Percentiles rank a stretch among this genome's conserved stretches.
Conservation (phyloP, 2,888 invertebrate species). For the Syritta pipiens region DNA sequence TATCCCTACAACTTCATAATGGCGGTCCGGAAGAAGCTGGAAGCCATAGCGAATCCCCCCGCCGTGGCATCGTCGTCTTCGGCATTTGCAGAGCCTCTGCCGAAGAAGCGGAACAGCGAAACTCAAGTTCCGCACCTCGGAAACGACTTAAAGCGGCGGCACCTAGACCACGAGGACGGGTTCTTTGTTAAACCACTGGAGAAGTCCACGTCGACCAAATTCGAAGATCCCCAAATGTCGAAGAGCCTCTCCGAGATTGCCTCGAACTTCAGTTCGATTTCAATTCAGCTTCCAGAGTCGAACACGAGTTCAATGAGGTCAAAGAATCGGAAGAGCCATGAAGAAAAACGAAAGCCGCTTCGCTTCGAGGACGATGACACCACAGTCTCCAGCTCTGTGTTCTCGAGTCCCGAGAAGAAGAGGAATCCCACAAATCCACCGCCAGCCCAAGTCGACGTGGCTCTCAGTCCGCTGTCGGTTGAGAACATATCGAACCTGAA, state of each 20-base stretch:
- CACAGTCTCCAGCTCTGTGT: constrained; percentile 73
- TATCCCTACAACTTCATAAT: constrained; percentile 83
- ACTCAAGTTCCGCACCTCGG: no score
- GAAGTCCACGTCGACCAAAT: constrained; percentile 3
- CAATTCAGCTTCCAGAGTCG: constrained; percentile 71
- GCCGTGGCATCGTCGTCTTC: constrained; percentile 31
- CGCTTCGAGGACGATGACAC: constrained; percentile 71
- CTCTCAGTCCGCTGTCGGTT: constrained; percentile 73
- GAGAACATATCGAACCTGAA: constrained; percentile 72
- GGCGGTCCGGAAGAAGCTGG: constrained; percentile 82
- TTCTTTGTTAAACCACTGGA: not conserved
- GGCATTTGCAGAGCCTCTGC: constrained; percentile 4
- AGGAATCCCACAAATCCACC: not conserved
- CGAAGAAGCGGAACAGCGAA: constrained; percentile 10
- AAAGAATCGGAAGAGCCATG: not conserved
- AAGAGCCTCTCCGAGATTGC: constrained; percentile 70
- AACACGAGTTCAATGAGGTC: constrained; percentile 28
- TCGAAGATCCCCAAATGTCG: constrained; percentile 4
- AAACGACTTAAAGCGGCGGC: constrained; percentile 45
- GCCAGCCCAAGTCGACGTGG: not conserved
- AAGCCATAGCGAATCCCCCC: constrained; percentile 73
- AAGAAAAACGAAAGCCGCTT: constrained; percentile 15
- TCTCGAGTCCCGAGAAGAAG: constrained; percentile 73
- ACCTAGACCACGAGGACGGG: constrained; percentile 32
- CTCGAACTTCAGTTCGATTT: constrained; percentile 73